These are phyloP conservation scores for Myodes glareolus DNA, from an alignment of 2,113 vertebrate genomes.

Conservation along the genomic window DNA sequence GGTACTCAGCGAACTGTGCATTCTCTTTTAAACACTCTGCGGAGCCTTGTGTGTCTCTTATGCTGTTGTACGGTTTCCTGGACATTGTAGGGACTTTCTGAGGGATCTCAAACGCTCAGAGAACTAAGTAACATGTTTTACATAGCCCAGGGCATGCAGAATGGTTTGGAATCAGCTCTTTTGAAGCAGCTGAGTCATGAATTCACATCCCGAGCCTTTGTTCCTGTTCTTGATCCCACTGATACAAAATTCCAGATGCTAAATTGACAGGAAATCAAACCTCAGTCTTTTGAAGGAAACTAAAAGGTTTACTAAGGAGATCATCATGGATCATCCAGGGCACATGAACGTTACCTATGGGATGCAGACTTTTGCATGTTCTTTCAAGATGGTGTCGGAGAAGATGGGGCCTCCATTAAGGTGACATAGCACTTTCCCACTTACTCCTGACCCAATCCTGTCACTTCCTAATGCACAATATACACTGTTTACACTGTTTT, in stretches of 20 bases:
- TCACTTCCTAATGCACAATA: not conserved
- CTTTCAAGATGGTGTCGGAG: not conserved
- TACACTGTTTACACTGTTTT: not conserved
- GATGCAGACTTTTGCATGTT: not conserved
- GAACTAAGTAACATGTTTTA: not conserved
- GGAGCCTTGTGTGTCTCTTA: not conserved
- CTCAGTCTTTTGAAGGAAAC: constrained; percentile 2
- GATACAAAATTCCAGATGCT: not conserved
- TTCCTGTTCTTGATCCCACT: not conserved
- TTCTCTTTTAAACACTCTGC: not conserved
- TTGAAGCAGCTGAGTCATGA: not conserved
- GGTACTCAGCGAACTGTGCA: constrained; percentile 84
- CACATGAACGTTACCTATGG: not conserved
- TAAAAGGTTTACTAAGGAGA: not conserved
- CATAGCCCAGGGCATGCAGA: not conserved
- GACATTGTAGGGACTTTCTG: not conserved
- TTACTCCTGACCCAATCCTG: not conserved
- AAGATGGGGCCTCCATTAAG: not conserved
- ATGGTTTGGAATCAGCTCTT: not conserved
- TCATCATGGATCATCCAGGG: not conserved
- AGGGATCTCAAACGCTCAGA: not conserved
- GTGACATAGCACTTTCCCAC: not conserved
- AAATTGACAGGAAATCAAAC: not conserved
- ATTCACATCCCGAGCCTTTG: not conserved
- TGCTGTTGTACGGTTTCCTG: not conserved